Conservation (phyloP, 1,140 invertebrate genomes). For the Sipha flava region DNA sequence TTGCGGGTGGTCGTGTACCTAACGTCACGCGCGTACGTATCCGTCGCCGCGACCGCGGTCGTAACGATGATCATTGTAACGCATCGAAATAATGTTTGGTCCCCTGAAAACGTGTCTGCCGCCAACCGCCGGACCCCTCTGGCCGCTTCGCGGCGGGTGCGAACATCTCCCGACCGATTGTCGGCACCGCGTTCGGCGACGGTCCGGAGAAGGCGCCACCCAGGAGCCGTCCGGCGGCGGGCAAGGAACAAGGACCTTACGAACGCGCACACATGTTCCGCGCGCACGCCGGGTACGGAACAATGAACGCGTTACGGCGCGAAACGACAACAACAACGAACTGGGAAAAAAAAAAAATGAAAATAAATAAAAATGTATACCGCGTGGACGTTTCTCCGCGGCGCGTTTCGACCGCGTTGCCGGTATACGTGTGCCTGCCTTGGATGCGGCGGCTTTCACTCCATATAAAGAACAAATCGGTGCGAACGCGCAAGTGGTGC, state of each 20-base stretch:
- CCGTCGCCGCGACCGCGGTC: neutral
- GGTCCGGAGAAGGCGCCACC: neutral
- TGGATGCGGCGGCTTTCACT: slow-evolving; percentile 30
- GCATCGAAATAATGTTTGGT: neutral
- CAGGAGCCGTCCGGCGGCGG: too few relatives aligned
- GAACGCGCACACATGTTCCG: too few relatives aligned
- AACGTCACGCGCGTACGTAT: too few relatives aligned
- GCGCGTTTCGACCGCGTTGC: neutral
- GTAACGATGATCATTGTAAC: too few relatives aligned
- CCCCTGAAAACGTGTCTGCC: neutral
- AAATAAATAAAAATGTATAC: neutral
- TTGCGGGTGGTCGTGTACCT: neutral
- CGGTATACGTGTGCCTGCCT: slow-evolving; percentile 9
- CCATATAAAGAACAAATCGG: slow-evolving; percentile 32
- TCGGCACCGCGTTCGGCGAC: too few relatives aligned
- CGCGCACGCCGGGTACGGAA: neutral
- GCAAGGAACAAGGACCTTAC: neutral
- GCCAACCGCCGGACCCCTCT: neutral
- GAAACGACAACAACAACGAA: neutral
- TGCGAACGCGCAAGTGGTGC: slow-evolving; percentile 15
- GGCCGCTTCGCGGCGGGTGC: too few relatives aligned
- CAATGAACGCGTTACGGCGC: neutral
- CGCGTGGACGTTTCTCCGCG: neutral
- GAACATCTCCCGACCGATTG: too few relatives aligned
- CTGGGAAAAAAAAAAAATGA: slow-evolving; percentile 36